Evolutionary conservation across 2,888 invertebrate species (phyloP), one percentile per base, ranked within the genome.

Genomic region (Gerosis bhagava): DNA sequence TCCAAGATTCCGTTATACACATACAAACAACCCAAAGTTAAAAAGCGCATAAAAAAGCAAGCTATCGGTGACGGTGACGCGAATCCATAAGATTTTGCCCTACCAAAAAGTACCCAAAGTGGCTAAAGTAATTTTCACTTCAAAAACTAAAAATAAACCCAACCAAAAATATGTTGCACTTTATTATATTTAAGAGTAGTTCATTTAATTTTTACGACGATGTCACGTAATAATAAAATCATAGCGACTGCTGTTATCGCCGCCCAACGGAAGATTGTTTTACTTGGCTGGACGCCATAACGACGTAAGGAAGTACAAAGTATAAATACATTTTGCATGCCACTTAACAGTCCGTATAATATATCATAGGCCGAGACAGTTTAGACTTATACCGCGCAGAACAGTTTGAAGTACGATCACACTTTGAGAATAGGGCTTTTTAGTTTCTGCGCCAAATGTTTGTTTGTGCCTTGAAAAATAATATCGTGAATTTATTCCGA

Each of bases 291-390:
- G 49, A 59, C 70, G 87, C 87, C 87, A 87, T 86, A 84, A 87
- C 77, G 78, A 71, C 75, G 67, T 70, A 84, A 82, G 86, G 83
- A 83, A 86, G 81, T 79, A 81, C 80, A 73, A 82, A 79, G 78
- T 86, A 86, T 82, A 84, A 83, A 84, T 84, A 84, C 75, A 84
- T 82, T 86, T 80, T 83, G 84, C 83, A 86, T 87, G 80, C 83
- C 78, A 84, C 87, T 87, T 88, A 88, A 76, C 83, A 81, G 78
- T 68, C 73, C 60, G 67, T 63, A 66, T 71, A 63, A 79, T 84
- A 76, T 78, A 77, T 86, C 81, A 82, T 72, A 63, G 59, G 56
- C 36, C 52, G 57, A 65, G 77, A 77, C 77, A 73, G 68, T 63
- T 62, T 52, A 57, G 65, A 73, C 66, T 71, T 72, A 70, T 70